These are phyloP conservation scores for Sylvietta virens DNA, from an alignment of 2,113 vertebrate genomes.

Conservation along the genomic window DNA sequence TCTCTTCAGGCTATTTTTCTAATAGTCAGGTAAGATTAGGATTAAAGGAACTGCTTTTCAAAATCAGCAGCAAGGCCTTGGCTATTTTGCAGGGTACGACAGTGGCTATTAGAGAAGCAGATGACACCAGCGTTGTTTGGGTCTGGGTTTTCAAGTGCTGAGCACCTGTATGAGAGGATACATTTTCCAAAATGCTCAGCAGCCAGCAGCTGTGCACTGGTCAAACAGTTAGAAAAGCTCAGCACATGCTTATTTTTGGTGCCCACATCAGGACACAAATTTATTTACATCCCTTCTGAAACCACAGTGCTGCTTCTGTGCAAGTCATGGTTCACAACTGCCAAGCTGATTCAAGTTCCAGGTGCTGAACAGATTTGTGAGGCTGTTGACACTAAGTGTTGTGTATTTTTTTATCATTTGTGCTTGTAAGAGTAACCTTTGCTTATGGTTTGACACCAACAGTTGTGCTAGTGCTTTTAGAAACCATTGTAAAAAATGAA, in stretches of 20 bases:
- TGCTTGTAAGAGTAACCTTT: not conserved
- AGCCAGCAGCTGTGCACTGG: not conserved
- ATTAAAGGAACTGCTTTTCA: not conserved
- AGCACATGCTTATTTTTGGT: slow-evolving; percentile 27
- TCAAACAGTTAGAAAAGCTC: not conserved
- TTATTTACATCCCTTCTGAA: not conserved
- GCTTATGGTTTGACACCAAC: not conserved
- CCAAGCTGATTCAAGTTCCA: not conserved
- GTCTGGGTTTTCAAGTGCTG: not conserved
- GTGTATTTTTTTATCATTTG: not conserved
- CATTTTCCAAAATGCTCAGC: not conserved
- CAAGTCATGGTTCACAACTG: not conserved
- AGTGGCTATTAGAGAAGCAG: not conserved
- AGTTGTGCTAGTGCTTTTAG: not conserved
- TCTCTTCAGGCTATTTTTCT: not conserved
- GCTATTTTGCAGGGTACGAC: not conserved
- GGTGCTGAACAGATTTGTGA: not conserved
- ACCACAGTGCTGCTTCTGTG: fast-evolving
- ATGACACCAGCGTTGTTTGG: not conserved
- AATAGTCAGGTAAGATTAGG: not conserved
- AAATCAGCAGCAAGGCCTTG: not conserved
- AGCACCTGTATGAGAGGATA: slow-evolving; percentile 11
- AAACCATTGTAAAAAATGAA: not conserved
- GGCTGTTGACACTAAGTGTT: not conserved
- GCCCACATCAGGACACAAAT: not conserved